Base-by-base conservation (phyloP, 1,140 invertebrate genomes). In the Papilio machaon region DNA sequence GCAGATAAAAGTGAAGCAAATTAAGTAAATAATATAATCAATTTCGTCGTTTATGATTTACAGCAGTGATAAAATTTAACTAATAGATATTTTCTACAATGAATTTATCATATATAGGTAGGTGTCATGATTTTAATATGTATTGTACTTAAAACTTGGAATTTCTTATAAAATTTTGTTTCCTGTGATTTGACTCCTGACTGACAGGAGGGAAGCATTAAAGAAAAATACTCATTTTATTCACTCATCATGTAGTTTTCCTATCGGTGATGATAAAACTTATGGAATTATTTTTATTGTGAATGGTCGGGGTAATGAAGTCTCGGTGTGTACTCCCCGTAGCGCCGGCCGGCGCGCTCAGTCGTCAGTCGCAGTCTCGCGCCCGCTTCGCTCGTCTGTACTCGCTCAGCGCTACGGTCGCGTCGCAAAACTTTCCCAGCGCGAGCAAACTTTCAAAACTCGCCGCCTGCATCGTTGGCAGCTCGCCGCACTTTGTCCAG, bases 351-450 rank as follows among this genome's bases (percentile, higher is more conserved):
- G 82, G 82, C 82, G 70, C 80, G 35, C 67, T 49, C 60, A 38
- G 64, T 83, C 80, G 86, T 81, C 88, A 91, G 91, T 92, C 88
- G 85, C 86, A 84, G 77, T 73, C 82, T 86, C 89, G 90, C 89
- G 86, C 79, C 77, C 80, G 81, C 23, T 30, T 60, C 15, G 80
- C 73, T 67, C 82, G 84, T 58, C 81, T 79, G 86, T 87, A 13
- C 60, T 77, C 67, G 83, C 47, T 82, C 74, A 54, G 85, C 83
- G 82, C 79, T 46, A 52, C 52, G 49, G 81, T 89, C 90, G 91
- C 90, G 88, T 91, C 89, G 91, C 86, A 88, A 88, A 89, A 92
- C 90, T 89, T 91, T 91, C 91, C 88, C 84, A 86, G 89, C 83
- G 67, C 85, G 83, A 79, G 83, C 80, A 82, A 86, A 91, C 86